These are phyloP conservation scores for Rhombomys opimus DNA, from an alignment of 2,113 vertebrate species.

Conservation along the genomic window DNA sequence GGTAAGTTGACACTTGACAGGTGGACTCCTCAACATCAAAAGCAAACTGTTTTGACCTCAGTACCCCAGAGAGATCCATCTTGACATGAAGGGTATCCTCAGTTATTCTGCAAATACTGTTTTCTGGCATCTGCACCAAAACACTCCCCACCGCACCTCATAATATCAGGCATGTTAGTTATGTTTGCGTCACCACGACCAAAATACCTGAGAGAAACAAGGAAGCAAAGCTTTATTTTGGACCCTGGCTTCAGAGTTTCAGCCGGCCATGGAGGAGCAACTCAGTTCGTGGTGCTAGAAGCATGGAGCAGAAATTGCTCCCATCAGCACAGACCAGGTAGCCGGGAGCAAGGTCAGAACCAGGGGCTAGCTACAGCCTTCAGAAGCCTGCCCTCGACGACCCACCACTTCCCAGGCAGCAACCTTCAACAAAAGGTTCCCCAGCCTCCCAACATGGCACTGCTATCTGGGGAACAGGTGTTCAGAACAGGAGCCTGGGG, in stretches of 20 bases:
- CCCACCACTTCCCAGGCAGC: not conserved
- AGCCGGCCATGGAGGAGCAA: not conserved
- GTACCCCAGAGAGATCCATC: not conserved
- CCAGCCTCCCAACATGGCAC: too few species aligned
- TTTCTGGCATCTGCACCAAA: not conserved
- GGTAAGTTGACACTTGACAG: slow-evolving; percentile 36
- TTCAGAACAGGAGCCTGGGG: not conserved
- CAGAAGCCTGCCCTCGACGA: not conserved
- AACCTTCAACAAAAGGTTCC: not conserved
- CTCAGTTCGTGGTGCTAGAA: not conserved
- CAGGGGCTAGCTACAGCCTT: not conserved
- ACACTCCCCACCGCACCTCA: not conserved
- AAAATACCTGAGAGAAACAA: not conserved
- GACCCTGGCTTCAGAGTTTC: not conserved
- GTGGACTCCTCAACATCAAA: not conserved
- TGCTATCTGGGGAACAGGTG: not conserved
- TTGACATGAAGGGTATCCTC: not conserved
- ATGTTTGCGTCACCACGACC: too few species aligned
- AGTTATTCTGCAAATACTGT: not conserved
- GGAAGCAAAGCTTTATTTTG: not conserved
- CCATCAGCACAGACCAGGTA: not conserved
- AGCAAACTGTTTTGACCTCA: not conserved
- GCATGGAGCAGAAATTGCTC: not conserved
- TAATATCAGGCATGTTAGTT: not conserved
- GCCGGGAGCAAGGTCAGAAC: not conserved